phyloP scores from a whole-genome alignment of 2,888 invertebrate genomes.

The Lagria hirta region DNA sequence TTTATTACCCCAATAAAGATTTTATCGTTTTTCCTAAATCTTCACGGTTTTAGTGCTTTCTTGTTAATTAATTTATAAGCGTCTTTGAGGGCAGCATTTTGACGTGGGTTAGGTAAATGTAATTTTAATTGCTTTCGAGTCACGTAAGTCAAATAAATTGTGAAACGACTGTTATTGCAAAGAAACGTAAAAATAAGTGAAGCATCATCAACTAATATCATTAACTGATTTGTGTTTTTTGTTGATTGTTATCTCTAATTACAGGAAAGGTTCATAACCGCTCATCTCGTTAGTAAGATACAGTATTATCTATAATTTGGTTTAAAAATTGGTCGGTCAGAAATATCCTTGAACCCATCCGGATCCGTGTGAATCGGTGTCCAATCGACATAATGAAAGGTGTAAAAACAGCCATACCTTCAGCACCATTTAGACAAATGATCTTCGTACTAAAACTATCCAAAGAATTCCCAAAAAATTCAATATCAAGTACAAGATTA shows the following conservation, averaged over 20 bases:
- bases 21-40: too few relatives aligned
- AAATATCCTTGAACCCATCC: conserved; percentile 12
- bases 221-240: too few relatives aligned
- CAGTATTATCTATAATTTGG: background rate
- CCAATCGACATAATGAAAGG: conserved; percentile 22
- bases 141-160: too few relatives aligned
- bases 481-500: conserved; percentile 49
- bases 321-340: background rate
- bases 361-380: conserved; percentile 15
- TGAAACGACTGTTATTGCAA: too few relatives aligned
- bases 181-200: too few relatives aligned
- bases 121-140: too few relatives aligned
- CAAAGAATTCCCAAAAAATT: conserved; percentile 45
- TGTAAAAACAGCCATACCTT: conserved; percentile 22
- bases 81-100: too few relatives aligned
- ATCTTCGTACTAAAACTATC: conserved; percentile 26
- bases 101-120: too few relatives aligned
- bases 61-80: too few relatives aligned
- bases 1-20: too few relatives aligned
- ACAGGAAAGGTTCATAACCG: background rate
- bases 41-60: too few relatives aligned
- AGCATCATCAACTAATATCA: too few relatives aligned
- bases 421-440: conserved; percentile 24
- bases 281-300: background rate
- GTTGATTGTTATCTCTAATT: background rate